Percentiles rank a stretch among this genome's conserved stretches.
Conservation (phyloP, 2,113 vertebrate species). For the Xiphophorus couchianus region DNA sequence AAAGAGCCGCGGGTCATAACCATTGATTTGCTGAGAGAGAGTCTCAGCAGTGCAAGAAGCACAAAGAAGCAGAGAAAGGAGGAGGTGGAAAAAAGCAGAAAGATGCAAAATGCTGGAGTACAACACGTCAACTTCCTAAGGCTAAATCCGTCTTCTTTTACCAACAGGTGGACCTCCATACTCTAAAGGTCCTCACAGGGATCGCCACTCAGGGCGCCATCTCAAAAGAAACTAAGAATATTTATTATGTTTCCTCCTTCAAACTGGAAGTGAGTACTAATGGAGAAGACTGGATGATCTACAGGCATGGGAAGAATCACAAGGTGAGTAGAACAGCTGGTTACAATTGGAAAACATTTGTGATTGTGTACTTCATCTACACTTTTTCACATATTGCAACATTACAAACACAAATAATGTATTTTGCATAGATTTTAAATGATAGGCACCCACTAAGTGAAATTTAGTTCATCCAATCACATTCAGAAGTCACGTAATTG, state of each 20-base stretch:
- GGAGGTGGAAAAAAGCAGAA: constrained; percentile 5
- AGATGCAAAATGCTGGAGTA: constrained; percentile 1
- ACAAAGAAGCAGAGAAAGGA: constrained; percentile 3
- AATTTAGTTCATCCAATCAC: too few species aligned
- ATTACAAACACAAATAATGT: too few species aligned
- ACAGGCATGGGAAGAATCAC: constrained; percentile 95
- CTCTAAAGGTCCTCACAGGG: constrained; percentile 92
- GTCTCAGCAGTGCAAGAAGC: constrained; percentile 9
- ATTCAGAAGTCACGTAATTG: too few species aligned
- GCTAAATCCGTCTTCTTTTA: background rate
- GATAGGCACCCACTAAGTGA: too few species aligned
- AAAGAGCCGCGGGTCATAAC: constrained; percentile 68
- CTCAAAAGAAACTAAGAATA: constrained; percentile 92
- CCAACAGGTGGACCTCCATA: constrained; percentile 93
- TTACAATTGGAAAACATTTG: background rate
- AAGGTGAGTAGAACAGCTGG: constrained; percentile 82
- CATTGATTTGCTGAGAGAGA: constrained; percentile 69
- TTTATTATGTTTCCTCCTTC: constrained; percentile 93
- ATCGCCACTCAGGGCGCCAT: constrained; percentile 95
- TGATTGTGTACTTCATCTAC: background rate
- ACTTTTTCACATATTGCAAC: too few species aligned
- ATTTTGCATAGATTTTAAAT: too few species aligned
- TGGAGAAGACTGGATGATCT: constrained; percentile 99
- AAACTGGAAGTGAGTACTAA: constrained; percentile 98
- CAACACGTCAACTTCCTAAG: background rate